phyloP scores from a whole-genome alignment of 64 coral and sea anemone genomes.

The Hydrozoanthus tunicans region DNA sequence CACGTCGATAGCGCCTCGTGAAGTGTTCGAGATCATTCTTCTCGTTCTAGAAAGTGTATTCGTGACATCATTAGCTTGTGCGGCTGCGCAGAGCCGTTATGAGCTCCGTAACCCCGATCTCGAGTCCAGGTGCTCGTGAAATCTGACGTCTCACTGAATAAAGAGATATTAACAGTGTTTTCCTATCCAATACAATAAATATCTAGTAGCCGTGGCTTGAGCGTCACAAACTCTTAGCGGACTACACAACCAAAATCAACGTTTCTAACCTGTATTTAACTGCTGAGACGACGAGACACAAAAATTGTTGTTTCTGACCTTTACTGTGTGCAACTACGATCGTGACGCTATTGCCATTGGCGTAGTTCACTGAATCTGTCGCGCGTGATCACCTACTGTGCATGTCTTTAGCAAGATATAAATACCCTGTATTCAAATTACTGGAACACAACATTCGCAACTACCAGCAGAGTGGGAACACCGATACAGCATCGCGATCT shows the following conservation, averaged over 20 bases:
- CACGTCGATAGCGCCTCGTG: slow-evolving; percentile 29
- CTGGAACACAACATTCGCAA: background rate
- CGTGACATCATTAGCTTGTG: slow-evolving; percentile 27
- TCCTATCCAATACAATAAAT: background rate
- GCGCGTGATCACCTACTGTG: slow-evolving; percentile 34
- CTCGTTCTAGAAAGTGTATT: slow-evolving; percentile 9
- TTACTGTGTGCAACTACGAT: background rate
- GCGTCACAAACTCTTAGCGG: background rate
- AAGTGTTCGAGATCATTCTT: background rate
- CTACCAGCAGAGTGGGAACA: background rate
- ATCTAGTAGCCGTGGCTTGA: background rate
- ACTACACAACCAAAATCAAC: background rate
- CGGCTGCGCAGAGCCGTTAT: slow-evolving; percentile 13
- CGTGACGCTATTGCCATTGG: slow-evolving; percentile 33
- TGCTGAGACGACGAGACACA: background rate
- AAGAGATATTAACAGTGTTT: background rate
- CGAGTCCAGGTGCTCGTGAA: background rate
- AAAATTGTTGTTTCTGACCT: slow-evolving; percentile 7
- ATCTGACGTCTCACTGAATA: background rate
- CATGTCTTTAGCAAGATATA: slow-evolving; percentile 28
- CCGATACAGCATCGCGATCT: background rate
- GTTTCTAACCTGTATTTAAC: background rate
- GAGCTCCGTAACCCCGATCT: too few relatives aligned
- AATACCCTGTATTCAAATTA: slow-evolving; percentile 26
- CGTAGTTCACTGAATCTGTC: background rate